phyloP scores from a whole-genome alignment of 2,888 invertebrate species.

The Tanypteryx hageni region DNA sequence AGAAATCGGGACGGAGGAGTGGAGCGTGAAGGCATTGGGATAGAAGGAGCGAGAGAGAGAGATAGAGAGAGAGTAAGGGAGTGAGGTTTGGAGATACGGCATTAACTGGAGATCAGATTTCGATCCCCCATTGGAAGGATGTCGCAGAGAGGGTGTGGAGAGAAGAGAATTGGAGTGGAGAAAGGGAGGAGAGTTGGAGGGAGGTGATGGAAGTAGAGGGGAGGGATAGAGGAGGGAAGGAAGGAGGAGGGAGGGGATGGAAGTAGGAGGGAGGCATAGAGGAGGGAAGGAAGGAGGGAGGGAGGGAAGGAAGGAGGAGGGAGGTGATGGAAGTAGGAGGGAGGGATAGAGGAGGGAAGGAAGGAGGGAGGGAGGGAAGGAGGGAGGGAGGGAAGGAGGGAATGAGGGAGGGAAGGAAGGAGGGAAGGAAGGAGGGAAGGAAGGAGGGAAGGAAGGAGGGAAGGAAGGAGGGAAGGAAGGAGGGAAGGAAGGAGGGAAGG shows the following conservation, averaged over 20 bases:
- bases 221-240: too few relatives aligned
- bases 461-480: neutral
- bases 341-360: conserved; percentile 28
- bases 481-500: neutral
- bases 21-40: neutral
- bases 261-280: neutral
- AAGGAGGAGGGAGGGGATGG: too few relatives aligned
- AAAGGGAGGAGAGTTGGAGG: neutral
- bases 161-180: neutral
- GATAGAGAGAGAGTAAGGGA: neutral
- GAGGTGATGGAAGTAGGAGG: neutral
- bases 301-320: conserved; percentile 7
- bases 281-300: conserved; percentile 20
- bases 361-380: neutral
- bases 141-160: neutral
- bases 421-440: too few relatives aligned
- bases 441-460: too few relatives aligned
- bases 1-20: neutral
- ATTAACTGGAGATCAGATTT: conserved; percentile 52
- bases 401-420: too few relatives aligned
- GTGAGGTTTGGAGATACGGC: neutral
- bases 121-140: conserved; percentile 28
- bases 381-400: too few relatives aligned
- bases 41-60: neutral
- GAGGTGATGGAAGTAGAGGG: too few relatives aligned